phyloP scores from a whole-genome alignment of 37 sponge, comb jelly and placozoan genomes.

The Mnemiopsis leidyi region DNA sequence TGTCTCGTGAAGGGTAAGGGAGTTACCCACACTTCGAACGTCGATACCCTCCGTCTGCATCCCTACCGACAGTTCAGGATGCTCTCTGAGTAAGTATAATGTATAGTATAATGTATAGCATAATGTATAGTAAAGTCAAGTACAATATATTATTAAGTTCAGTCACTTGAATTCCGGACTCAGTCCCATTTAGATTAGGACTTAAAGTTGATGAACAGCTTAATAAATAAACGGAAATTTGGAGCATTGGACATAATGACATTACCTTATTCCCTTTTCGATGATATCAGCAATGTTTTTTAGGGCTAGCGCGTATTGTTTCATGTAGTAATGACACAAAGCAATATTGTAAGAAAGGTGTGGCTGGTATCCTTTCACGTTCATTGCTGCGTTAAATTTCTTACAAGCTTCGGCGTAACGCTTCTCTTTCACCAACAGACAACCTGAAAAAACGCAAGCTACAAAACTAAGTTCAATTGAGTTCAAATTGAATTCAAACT shows the following conservation, averaged over 20 bases:
- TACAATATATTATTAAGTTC: no score
- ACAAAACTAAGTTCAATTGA: no score
- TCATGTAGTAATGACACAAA: conserved; percentile 91
- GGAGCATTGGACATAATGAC: no score
- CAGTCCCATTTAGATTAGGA: no score
- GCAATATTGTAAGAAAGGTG: conserved; percentile 85
- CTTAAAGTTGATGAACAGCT: no score
- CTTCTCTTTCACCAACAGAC: conserved; percentile 74
- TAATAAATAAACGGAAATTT: no score
- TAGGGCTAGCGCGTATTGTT: conserved; percentile 80
- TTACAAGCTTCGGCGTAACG: conserved; percentile 81
- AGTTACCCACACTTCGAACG: conserved; percentile 93
- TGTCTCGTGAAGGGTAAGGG: conserved; percentile 87
- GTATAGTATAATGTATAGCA: no score
- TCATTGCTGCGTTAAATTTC: conserved; percentile 80
- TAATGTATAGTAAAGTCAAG: no score
- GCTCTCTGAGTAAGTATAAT: no score
- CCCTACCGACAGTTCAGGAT: conserved; percentile 89
- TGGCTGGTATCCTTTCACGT: conserved; percentile 75
- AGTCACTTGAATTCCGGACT: no score
- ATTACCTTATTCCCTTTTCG: conserved; percentile 88
- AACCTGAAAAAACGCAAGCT: not conserved
- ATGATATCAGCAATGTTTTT: conserved; percentile 94
- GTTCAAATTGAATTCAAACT: no score
- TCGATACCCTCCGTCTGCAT: conserved; percentile 95